Base-by-base conservation (phyloP, 2,888 invertebrate genomes). In the Lamellibrachia satsuma region DNA sequence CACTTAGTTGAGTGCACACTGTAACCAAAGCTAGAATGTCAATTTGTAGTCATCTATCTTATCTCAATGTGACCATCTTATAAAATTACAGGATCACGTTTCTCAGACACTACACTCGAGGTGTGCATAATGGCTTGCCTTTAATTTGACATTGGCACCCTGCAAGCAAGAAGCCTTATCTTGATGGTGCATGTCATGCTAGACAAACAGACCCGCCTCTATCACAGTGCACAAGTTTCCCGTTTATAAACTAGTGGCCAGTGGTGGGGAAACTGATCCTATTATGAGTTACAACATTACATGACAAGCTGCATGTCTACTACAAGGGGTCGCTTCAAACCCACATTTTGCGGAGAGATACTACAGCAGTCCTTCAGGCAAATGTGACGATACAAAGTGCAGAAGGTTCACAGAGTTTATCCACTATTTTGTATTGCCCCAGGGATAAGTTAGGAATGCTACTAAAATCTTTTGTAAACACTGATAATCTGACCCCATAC, bases 391-490 rank as follows among this genome's bases (percentile, higher is more conserved):
- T 75, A 75, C 22, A 75, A 75, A 75, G 75, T 75, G 75, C 75
- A 75, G 22, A 4, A 11, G 75, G 75, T 75, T 75, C 22, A 75
- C 75, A 22, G 15, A 6, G 22, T 75, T 75, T n/a, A 75, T 75
- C n/a, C 75, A 75, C 75, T 75, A 22, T 15, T 75, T 75, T 22
- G n/a, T n/a, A 75, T 22, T 75, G 75, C 75, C 75, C 75, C 22
- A 39, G 75, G 75, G 75, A n/a, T 75, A 75, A 75, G 75, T 75
- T 75, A 75, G 75, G 22, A 75, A 75, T 22, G 22, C 75, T 75
- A 75, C 75, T 75, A 75, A 75, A 75, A 75, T 75, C 75, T 75
- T 75, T 75, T 75, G 75, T 75, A 75, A 60, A 60, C 60, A 60
- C 11, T 22, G 9, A 60, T 11, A 60, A 60, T 60, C 60, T 60